Percentiles rank a stretch among this genome's conserved stretches.
These are phyloP conservation scores for Rhaphigaster nebulosa DNA, from an alignment of 2,888 invertebrate species.

Conservation along the genomic window DNA sequence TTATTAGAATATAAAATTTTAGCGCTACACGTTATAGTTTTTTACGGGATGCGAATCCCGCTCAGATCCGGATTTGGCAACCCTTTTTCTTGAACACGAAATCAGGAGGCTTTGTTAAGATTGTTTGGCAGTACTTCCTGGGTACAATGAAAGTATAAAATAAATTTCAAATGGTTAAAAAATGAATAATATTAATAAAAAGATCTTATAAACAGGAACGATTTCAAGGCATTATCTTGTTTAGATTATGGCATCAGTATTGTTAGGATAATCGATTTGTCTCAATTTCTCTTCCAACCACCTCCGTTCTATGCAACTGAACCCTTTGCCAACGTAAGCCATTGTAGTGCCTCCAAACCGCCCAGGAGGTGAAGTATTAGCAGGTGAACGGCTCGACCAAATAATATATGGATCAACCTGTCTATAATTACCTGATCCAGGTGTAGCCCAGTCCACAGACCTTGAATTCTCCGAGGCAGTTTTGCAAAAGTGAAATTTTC, in stretches of 20 bases:
- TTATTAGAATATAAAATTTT: no score
- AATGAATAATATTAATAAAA: not conserved
- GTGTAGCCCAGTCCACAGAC: not conserved
- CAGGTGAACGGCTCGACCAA: not conserved
- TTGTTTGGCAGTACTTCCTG: no score
- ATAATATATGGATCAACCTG: not conserved
- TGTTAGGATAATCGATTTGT: constrained; percentile 2
- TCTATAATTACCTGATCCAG: not conserved
- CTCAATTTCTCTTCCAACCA: not conserved
- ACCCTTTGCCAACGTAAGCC: not conserved
- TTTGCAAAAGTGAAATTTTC: not conserved
- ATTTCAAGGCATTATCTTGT: not conserved
- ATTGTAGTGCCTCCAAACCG: not conserved
- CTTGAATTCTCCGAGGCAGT: not conserved
- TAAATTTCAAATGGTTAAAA: not conserved
- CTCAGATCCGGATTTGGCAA: no score
- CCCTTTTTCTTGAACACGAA: no score
- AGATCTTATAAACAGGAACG: no score
- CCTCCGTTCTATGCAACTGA: not conserved
- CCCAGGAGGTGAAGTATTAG: not conserved
- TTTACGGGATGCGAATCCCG: no score
- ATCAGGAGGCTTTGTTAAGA: no score
- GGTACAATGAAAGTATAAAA: no score
- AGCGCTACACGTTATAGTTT: no score
- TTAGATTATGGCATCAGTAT: not conserved